A percentile compares a stretch with the other conserved stretches of the same genome.
phyloP scores from a whole-genome alignment of 2,888 invertebrate genomes.

The Leptogaster cylindrica region DNA sequence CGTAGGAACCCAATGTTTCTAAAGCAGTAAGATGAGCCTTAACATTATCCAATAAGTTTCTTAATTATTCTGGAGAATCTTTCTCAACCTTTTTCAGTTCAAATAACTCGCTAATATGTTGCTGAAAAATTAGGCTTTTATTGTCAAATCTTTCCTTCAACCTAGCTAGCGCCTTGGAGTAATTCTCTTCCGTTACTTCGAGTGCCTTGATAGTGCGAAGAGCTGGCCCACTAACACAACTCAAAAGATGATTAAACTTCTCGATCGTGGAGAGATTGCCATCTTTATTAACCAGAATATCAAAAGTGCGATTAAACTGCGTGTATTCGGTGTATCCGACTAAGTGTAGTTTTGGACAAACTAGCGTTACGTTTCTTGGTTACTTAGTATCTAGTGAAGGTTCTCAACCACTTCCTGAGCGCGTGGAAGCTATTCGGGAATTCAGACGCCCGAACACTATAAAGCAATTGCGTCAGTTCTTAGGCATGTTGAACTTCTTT shows the following conservation, averaged over 20 bases:
- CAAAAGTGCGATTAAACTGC: not conserved
- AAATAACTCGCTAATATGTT: constrained; percentile 44
- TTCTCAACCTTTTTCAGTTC: constrained; percentile 38
- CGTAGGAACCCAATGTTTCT: constrained; percentile 40
- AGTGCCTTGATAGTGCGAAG: constrained; percentile 44
- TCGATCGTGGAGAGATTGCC: too few species aligned
- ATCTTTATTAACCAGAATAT: not conserved
- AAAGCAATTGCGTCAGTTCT: not conserved
- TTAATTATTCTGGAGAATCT: constrained; percentile 39
- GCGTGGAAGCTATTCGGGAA: not conserved
- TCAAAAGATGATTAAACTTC: not conserved
- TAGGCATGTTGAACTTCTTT: constrained; percentile 10
- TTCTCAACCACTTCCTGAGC: not conserved
- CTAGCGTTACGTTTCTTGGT: not conserved
- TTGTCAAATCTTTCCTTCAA: constrained; percentile 45
- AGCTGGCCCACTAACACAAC: not conserved
- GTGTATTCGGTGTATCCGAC: not conserved
- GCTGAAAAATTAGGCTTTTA: constrained; percentile 47
- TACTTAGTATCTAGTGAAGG: not conserved
- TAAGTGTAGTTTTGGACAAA: constrained; percentile 3
- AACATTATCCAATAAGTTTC: constrained; percentile 42
- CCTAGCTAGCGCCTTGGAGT: constrained; percentile 41
- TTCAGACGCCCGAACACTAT: not conserved
- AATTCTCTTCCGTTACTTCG: constrained; percentile 45
- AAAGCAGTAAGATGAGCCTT: constrained; percentile 45